Evolutionary conservation across 2,888 invertebrate genomes (phyloP).

Genomic region (Beris morrisii): DNA sequence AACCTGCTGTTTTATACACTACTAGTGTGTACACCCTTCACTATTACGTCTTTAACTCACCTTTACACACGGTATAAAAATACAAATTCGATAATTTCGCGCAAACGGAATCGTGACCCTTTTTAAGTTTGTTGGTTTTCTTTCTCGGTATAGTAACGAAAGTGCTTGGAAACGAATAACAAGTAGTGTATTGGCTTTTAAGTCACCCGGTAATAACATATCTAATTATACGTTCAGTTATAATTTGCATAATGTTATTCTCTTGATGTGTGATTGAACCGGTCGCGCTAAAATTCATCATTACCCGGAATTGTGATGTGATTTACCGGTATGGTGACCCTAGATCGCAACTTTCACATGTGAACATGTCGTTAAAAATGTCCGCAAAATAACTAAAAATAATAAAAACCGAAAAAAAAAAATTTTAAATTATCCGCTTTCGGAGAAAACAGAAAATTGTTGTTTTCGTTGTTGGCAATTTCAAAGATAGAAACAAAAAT

Average conservation of each 20-base stretch:
- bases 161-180: not conserved
- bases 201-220: slow-evolving; percentile 4
- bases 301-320: slow-evolving; percentile 10
- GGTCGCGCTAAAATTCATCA: not conserved
- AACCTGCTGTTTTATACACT: too few relatives aligned
- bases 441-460: too few relatives aligned
- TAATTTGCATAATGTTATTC: slow-evolving; percentile 21
- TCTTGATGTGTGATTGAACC: not conserved
- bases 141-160: not conserved
- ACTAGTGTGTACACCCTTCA: too few relatives aligned
- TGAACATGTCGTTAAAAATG: not conserved
- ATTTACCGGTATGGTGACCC: not conserved
- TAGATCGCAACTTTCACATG: slow-evolving; percentile 27
- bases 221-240: slow-evolving; percentile 17
- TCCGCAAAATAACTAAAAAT: too few relatives aligned
- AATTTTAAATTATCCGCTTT: too few relatives aligned
- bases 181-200: not conserved
- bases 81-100: slow-evolving; percentile 18
- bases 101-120: slow-evolving; percentile 18
- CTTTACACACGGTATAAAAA: too few relatives aligned
- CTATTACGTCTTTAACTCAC: too few relatives aligned
- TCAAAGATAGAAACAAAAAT: too few relatives aligned
- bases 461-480: too few relatives aligned
- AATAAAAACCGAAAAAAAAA: too few relatives aligned
- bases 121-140: too few relatives aligned